Evolutionary conservation across 2,113 vertebrate species (phyloP).

Genomic region (Deroptyus accipitrinus): DNA sequence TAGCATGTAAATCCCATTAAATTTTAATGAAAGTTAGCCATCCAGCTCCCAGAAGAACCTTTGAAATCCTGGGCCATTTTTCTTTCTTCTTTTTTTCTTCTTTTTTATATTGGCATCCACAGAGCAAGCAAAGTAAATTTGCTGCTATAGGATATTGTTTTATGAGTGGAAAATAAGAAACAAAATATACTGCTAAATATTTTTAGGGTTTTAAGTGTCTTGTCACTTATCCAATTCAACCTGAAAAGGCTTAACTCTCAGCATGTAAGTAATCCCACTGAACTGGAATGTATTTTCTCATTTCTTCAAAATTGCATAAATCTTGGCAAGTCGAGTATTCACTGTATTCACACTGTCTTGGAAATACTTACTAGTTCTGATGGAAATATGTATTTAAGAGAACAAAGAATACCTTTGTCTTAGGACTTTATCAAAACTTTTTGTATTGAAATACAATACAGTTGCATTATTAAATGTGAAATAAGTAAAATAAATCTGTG

Average conservation of each 20-base stretch:
- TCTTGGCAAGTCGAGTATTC: neutral
- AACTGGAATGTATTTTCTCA: constrained; percentile 38
- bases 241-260: constrained; percentile 41
- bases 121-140: neutral
- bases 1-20: neutral
- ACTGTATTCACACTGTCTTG: neutral
- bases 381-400: neutral
- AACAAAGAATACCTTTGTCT: neutral
- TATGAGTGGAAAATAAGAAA: constrained; percentile 41
- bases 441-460: neutral
- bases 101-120: neutral
- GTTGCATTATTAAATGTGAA: neutral
- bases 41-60: neutral
- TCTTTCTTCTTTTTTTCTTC: neutral
- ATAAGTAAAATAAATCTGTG: neutral
- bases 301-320: constrained; percentile 1
- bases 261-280: constrained; percentile 29
- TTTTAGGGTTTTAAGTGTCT: constrained; percentile 40
- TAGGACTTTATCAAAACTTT: neutral
- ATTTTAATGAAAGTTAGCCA: constrained; percentile 17
- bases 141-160: neutral
- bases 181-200: constrained; percentile 32
- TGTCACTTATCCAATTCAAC: constrained; percentile 41
- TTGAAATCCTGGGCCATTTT: constrained; percentile 11
- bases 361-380: neutral